These are phyloP conservation scores for Meghimatium bilineatum DNA, from an alignment of 2,888 invertebrate genomes.

Conservation along the genomic window DNA sequence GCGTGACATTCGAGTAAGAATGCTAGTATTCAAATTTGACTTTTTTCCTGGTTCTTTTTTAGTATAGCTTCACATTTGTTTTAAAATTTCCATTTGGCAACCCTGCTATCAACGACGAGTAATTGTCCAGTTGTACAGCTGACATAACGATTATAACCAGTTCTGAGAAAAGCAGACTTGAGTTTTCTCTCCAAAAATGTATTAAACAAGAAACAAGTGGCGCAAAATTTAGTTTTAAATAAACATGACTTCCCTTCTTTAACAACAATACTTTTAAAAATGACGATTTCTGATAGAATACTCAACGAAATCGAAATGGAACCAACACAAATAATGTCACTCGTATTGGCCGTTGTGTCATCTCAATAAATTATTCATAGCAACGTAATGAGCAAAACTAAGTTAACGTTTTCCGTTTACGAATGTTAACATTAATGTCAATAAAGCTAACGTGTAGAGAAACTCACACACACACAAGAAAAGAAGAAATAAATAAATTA, in stretches of 20 bases:
- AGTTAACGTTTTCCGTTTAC: not conserved
- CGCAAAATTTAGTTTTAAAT: not conserved
- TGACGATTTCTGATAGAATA: not conserved
- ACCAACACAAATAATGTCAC: not conserved
- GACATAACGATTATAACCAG: not conserved
- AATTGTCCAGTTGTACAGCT: not conserved
- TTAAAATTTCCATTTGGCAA: too few relatives aligned
- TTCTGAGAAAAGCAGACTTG: too few relatives aligned
- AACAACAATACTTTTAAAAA: not conserved
- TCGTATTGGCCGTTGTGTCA: not conserved
- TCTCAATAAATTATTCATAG: not conserved
- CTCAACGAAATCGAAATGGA: not conserved
- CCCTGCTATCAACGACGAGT: too few relatives aligned
- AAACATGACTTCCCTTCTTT: not conserved
- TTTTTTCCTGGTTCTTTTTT: too few relatives aligned
- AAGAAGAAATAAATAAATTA: too few relatives aligned
- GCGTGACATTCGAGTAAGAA: too few relatives aligned
- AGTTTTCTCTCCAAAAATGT: too few relatives aligned
- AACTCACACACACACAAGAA: too few relatives aligned
- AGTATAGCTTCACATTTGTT: too few relatives aligned
- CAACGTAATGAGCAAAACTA: not conserved
- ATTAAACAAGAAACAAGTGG: too few relatives aligned
- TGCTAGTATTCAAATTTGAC: too few relatives aligned
- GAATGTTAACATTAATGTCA: not conserved
- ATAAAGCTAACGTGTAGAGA: not conserved